Evolutionary conservation across 2,113 vertebrate species (phyloP), one percentile per base, ranked within the genome.

Genomic region (Ploceus nigricollis): DNA sequence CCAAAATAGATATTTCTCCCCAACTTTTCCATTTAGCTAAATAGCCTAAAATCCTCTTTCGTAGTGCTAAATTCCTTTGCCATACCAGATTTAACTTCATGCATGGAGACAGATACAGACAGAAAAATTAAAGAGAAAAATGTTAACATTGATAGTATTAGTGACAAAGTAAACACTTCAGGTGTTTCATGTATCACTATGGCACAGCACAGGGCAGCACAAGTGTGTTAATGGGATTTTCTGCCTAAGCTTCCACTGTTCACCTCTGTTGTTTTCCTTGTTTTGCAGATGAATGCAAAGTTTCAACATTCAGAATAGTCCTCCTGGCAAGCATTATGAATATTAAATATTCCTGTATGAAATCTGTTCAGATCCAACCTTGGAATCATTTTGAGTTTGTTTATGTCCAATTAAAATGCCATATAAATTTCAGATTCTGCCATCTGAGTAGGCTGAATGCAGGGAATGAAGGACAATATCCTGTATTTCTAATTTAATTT

Each of bases 391-490:
- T 78, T 92, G 75, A 70, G 44, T 76, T 96, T 96, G 77, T 75
- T 87, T 92, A 89, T 35, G 25, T 68, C 57, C 77, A 91, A 89
- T 91, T 95, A 96, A 94, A 95, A 95, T 91, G 83, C 87, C 90
- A 85, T 88, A 72, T 94, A 93, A 91, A 88, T 91, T 96, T 96
- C 91, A 91, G 66, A 77, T 91, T 93, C 90, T 97, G 87, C 84
- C 75, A 90, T 93, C 82, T 80, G 91, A 96, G 89, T 58, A 90
- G 45, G 70, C 58, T 95, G 96, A 97, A 96, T 95, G 94, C 91
- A 77, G 91, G 94, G 94, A 97, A 96, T 96, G 95, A 96, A 95
- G 70, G 66, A 85, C 95, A 96, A 96, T 94, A 97, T 97, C 96
- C 95, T 96, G 94, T 95, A 70, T 54, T 91, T 51, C 78, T 95